phyloP scores from a whole-genome alignment of 2,797 vertebrate genomes.

The Choloepus didactylus region DNA sequence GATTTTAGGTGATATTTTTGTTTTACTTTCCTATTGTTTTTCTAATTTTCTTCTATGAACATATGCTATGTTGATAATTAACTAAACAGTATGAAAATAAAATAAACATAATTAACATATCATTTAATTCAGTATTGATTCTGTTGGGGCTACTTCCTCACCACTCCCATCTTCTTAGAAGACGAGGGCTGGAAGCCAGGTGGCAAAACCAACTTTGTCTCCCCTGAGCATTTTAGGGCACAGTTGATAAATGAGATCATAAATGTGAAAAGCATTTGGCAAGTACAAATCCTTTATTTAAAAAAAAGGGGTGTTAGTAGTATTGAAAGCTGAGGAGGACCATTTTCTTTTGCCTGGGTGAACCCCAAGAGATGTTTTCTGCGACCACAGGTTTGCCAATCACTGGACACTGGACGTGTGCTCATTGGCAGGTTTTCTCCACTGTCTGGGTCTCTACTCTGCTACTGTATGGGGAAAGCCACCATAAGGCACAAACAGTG shows the following conservation, averaged over 20 bases:
- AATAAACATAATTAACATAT: not conserved
- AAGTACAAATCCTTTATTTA: not conserved
- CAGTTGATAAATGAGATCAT: not conserved
- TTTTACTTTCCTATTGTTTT: not conserved
- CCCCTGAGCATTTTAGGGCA: not conserved
- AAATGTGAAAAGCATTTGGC: not conserved
- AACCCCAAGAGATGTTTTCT: not conserved
- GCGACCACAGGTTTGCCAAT: not conserved
- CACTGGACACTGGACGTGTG: not conserved
- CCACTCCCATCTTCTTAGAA: not conserved
- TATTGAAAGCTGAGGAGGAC: not conserved
- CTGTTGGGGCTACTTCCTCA: not conserved
- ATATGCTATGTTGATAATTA: not conserved
- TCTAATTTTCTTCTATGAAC: not conserved
- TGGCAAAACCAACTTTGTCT: not conserved
- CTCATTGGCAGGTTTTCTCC: fast-evolving
- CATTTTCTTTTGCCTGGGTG: not conserved
- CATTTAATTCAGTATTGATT: not conserved
- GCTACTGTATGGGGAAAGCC: not conserved
- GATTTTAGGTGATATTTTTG: not conserved
- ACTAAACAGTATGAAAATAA: not conserved
- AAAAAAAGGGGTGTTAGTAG: not conserved
- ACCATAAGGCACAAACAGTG: fast-evolving
- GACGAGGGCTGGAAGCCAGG: not conserved
- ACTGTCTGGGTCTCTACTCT: not conserved